Conservation (phyloP, 2,797 vertebrate genomes). For the Sciurus carolinensis region DNA sequence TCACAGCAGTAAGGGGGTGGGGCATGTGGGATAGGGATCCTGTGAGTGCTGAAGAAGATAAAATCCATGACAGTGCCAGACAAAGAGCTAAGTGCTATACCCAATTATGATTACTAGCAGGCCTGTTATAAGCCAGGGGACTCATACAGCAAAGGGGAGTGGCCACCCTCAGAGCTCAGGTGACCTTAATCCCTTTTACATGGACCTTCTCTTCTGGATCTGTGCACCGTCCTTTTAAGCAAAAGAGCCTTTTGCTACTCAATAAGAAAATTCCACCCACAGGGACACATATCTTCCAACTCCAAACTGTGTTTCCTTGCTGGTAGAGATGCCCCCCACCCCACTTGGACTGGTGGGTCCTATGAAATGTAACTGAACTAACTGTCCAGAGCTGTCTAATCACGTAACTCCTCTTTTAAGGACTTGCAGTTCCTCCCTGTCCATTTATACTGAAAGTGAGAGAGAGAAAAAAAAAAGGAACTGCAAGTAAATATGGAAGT, state of each 20-base stretch:
- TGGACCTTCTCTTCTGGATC: background rate
- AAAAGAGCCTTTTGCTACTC: background rate
- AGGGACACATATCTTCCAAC: background rate
- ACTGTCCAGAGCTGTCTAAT: background rate
- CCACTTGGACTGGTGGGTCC: no score
- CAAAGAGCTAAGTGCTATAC: background rate
- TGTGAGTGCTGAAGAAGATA: background rate
- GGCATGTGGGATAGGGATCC: background rate
- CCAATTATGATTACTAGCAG: background rate
- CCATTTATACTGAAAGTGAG: background rate
- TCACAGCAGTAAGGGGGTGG: background rate
- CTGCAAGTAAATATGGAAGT: background rate
- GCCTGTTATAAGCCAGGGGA: background rate
- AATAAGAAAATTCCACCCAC: background rate
- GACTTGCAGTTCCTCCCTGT: background rate
- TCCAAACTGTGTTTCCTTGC: background rate
- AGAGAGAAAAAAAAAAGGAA: background rate
- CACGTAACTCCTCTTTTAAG: background rate
- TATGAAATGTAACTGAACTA: background rate
- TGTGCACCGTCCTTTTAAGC: background rate
- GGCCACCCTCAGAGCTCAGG: no score
- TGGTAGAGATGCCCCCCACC: background rate
- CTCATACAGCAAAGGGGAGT: background rate
- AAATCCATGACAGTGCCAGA: background rate
- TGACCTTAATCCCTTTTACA: background rate